Conservation (phyloP, 2,797 vertebrate species). For the Galago senegalensis region DNA sequence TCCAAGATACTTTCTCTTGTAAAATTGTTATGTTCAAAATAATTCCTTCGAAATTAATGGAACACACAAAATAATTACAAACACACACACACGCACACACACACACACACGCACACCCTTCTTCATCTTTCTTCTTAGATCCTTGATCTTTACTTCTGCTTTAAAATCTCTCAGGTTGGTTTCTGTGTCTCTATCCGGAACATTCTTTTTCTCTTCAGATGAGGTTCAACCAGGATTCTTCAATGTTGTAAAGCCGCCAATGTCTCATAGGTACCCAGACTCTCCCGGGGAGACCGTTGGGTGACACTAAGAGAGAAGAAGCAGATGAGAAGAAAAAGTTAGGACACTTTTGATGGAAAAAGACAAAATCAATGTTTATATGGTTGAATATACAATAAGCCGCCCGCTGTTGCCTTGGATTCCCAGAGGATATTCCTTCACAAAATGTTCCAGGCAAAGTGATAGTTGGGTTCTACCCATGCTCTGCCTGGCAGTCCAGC, state of each 20-base stretch:
- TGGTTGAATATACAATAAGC: not conserved
- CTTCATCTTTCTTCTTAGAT: not conserved
- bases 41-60: not conserved
- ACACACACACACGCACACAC: too few species aligned
- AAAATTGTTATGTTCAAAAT: constrained; percentile 14
- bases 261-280: not conserved
- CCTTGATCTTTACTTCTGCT: not conserved
- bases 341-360: not conserved
- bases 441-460: not conserved
- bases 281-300: not conserved
- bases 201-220: not conserved
- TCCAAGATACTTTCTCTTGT: constrained; percentile 43
- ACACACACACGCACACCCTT: not conserved
- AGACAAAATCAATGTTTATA: not conserved
- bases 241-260: not conserved
- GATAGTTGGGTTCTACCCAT: not conserved
- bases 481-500: not conserved
- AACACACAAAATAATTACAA: not conserved
- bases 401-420: not conserved
- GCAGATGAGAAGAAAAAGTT: not conserved
- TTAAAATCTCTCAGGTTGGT: not conserved
- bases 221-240: not conserved
- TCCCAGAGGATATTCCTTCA: not conserved
- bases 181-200: not conserved
- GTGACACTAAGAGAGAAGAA: not conserved